Base-by-base conservation (phyloP, 2,888 invertebrate species). In the Panopea generosa region DNA sequence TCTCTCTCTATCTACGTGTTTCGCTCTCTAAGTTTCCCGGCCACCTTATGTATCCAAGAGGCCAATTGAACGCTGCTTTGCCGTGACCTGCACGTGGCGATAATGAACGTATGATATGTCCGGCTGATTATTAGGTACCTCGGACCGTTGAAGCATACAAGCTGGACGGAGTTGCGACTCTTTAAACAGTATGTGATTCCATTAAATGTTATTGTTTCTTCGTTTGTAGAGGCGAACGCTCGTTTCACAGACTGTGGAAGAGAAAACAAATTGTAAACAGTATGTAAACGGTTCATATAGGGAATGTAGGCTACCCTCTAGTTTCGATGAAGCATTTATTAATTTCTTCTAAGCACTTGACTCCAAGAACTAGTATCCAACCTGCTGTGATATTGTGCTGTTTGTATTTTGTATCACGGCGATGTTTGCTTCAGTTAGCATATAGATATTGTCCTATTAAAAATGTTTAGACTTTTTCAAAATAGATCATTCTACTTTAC, bases 111-210 rank as follows among this genome's bases (percentile, higher is more conserved):
- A 49, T 43, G 52, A 38, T 67, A 50, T 40, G 71, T 71, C 55
- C 57, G 57, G 59, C 67, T 71, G 38, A 77, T 50, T 18, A 77
- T 71, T 9, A 77, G 20, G 55, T 77, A 77, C 27, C 67, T 67
- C 4, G 61, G 33, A 22, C 77, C 77, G 27, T 77, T 77, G 45
- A 77, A 77, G 16, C 66, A 72, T 2, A 77, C 63, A 6, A 71
- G 24, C 40, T 77, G 77, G 14, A 24, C 18, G 9, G 56, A 4
- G n/a, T 66, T 60, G 24, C 57, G 40, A 27, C 40, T 62, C 49
- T 77, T 77, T 20, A 77, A 29, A 27, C 77, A 77, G 26, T 67
- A 76, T 6, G 75, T 75, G 9, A 75, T 69, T 7, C 43, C 69
- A 38, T 50, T 49, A 33, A 63, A 75, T 6, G 59, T 24, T 0